phyloP scores from a whole-genome alignment of 2,797 vertebrate species.

The Chelon auratus region DNA sequence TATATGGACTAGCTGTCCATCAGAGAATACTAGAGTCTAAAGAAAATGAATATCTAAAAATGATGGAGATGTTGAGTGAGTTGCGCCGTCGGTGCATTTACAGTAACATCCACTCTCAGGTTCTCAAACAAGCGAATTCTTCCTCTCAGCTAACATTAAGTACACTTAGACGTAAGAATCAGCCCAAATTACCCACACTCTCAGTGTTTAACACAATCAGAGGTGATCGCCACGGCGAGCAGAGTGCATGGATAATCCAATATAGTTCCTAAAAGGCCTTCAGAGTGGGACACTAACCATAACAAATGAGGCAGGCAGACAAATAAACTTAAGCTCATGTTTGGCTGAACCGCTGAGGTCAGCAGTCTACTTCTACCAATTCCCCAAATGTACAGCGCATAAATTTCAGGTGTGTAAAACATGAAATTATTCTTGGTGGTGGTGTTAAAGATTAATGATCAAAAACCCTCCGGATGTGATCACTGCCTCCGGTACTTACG shows the following conservation, averaged over 20 bases:
- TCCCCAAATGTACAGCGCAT: background rate
- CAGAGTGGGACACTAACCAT: background rate
- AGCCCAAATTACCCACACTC: constrained; percentile 18
- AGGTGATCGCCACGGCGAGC: constrained; percentile 2
- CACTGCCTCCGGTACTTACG: constrained; percentile 79
- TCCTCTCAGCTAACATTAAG: constrained; percentile 23
- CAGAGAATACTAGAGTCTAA: too few relatives aligned
- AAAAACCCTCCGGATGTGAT: too few relatives aligned
- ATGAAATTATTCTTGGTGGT: too few relatives aligned
- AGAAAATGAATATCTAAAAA: background rate
- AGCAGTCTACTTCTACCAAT: background rate
- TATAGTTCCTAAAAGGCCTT: constrained; percentile 27
- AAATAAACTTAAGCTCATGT: constrained; percentile 10
- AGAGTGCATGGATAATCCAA: constrained; percentile 32
- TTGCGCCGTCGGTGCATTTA: background rate
- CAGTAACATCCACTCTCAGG: constrained; percentile 2
- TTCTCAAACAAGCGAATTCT: constrained; percentile 3
- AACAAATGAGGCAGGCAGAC: constrained; percentile 12
- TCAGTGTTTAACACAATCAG: constrained; percentile 27
- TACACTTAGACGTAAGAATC: constrained; percentile 21
- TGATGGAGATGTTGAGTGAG: background rate
- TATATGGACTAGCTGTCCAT: background rate
- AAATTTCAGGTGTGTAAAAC: too few relatives aligned
- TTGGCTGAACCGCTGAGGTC: constrained; percentile 3
- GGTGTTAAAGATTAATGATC: background rate